These are phyloP conservation scores for Nasonia giraulti DNA, from an alignment of 1,140 invertebrate species.

Conservation along the genomic window DNA sequence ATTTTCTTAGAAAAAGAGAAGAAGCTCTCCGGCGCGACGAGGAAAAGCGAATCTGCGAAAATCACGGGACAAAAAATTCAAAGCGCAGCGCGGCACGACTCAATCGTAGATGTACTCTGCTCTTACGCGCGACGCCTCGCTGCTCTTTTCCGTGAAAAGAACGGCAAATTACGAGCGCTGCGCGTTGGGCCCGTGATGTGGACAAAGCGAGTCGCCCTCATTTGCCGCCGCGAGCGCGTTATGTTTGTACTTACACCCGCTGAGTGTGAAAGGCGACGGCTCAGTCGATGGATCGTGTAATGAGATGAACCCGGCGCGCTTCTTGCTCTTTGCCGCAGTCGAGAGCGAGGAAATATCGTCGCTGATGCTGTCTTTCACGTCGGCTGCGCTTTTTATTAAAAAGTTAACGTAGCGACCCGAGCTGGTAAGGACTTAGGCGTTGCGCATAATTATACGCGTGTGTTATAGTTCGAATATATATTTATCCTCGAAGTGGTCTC, in stretches of 20 bases:
- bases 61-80: background rate
- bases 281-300: constrained; percentile 3
- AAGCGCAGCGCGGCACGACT: background rate
- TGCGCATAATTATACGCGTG: background rate
- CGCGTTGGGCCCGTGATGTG: too few species aligned
- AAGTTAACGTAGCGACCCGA: background rate
- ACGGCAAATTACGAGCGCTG: too few species aligned
- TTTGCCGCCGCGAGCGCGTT: background rate
- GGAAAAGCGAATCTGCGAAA: background rate
- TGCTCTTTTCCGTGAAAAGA: background rate
- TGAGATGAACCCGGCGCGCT: background rate
- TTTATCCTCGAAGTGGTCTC: background rate
- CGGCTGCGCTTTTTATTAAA: background rate
- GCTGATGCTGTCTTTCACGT: background rate
- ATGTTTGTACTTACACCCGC: too few species aligned
- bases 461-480: too few species aligned
- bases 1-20: background rate
- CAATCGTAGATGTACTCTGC: too few species aligned
- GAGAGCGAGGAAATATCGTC: background rate
- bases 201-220: background rate
- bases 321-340: background rate
- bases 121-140: background rate
- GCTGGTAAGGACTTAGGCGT: background rate
- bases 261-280: background rate
- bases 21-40: background rate